Evolutionary conservation across 2,888 invertebrate genomes (phyloP).

Genomic region (Alloscopus bannaensis): DNA sequence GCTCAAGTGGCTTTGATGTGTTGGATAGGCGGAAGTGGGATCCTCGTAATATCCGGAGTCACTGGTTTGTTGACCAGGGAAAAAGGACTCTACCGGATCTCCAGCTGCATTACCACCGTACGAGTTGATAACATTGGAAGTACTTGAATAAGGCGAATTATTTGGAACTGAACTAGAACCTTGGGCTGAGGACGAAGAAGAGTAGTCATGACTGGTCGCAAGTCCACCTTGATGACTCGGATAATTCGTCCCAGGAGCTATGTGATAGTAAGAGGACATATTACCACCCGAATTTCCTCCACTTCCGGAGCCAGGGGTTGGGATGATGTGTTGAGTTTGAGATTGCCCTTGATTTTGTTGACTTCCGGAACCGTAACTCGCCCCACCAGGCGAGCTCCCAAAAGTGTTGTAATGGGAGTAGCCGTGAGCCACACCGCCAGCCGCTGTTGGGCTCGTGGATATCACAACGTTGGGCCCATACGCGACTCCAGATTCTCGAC

Average conservation of each 20-base stretch:
- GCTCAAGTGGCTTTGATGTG: conserved; percentile 73
- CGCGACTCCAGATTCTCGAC: conserved; percentile 52
- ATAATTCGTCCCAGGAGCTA: conserved; percentile 48
- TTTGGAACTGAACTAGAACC: conserved; percentile 38
- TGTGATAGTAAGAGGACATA: conserved; percentile 46
- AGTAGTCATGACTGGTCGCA: conserved; percentile 25
- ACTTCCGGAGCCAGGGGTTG: conserved; percentile 37
- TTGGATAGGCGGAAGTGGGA: conserved; percentile 76
- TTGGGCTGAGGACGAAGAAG: conserved; percentile 27
- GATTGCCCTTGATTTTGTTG: conserved; percentile 62
- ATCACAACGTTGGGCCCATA: conserved; percentile 46
- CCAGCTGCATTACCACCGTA: conserved; percentile 73
- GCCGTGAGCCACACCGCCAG: conserved; percentile 60
- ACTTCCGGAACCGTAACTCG: conserved; percentile 40
- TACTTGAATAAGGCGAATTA: conserved; percentile 63
- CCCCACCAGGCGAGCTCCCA: conserved; percentile 38
- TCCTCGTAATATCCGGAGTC: conserved; percentile 68
- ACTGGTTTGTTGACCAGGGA: conserved; percentile 49
- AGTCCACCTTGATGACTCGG: conserved; percentile 52
- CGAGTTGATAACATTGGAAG: conserved; percentile 42
- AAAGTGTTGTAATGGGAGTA: conserved; percentile 56
- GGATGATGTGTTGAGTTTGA: conserved; percentile 48
- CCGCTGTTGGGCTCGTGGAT: conserved; percentile 47
- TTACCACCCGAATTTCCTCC: conserved; percentile 39
- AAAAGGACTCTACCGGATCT: conserved; percentile 45